Conservation (phyloP, 1,140 invertebrate species). For the Drosophila prosaltans region DNA sequence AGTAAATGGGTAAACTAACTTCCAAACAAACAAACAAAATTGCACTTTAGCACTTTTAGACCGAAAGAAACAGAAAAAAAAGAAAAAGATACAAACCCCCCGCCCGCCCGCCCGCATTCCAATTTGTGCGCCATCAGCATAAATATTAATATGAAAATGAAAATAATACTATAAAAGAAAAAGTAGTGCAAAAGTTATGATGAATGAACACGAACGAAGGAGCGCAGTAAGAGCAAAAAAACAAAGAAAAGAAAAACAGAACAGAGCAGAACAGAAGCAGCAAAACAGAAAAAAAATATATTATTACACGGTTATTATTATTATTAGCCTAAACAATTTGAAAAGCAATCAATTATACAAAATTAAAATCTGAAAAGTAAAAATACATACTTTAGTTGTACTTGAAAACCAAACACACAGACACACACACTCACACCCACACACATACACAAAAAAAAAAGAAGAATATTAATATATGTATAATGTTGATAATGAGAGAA, state of each 20-base stretch:
- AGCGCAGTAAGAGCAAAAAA: slow-evolving; percentile 45
- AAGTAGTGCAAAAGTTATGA: slow-evolving; percentile 23
- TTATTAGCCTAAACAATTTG: slow-evolving; percentile 49
- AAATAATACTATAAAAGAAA: slow-evolving; percentile 20
- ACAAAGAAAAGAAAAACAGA: slow-evolving; percentile 13
- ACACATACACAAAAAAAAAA: slow-evolving; percentile 19
- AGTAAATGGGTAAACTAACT: slow-evolving; percentile 83
- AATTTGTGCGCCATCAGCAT: slow-evolving; percentile 23
- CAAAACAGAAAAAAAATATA: slow-evolving; percentile 2
- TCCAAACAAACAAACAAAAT: slow-evolving; percentile 32
- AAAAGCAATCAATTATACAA: slow-evolving; percentile 66
- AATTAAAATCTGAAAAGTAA: slow-evolving; percentile 13
- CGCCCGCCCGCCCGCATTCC: slow-evolving; percentile 60
- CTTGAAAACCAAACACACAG: slow-evolving; percentile 25
- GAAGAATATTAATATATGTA: not conserved
- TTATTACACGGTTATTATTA: slow-evolving; percentile 22
- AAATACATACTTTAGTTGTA: slow-evolving; percentile 42
- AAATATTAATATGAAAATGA: slow-evolving; percentile 28
- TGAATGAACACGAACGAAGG: slow-evolving; percentile 7
- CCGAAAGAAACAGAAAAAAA: slow-evolving; percentile 8
- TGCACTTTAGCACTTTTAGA: slow-evolving; percentile 67
- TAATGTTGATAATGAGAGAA: not conserved
- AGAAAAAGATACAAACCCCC: too few relatives aligned
- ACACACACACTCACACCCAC: not conserved
- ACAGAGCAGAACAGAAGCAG: not conserved